Evolutionary conservation across 2,797 vertebrate species (phyloP), one percentile per base, ranked within the genome.

Genomic region (Bufotes viridis): DNA sequence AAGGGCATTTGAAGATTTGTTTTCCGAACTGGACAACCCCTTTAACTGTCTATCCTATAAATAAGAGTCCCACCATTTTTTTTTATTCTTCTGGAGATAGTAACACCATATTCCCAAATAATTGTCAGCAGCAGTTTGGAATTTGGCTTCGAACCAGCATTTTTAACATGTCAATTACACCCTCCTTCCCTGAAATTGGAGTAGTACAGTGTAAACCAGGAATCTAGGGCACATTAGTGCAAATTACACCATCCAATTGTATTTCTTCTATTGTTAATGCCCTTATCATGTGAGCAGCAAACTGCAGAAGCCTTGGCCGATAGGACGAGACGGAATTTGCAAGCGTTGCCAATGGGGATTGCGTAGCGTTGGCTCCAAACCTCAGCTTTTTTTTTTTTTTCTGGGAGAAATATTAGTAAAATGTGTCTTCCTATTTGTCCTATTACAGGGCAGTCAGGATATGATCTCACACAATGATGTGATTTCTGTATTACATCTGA

Each of bases 401-500:
- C 42, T 42, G 42, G 42, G 5, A 20, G 22, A 75, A 75, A 75
- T 75, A 75, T 75, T 13, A 42, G 72, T 51, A n/a, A 75, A 75
- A 51, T 22, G 42, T 51, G 18, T 75, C 42, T 51, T 75, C 18
- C 42, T 75, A n/a, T 51, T 51, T 51, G 70, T 74, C 70, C 34
- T 12, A 22, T 74, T 49, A 20, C 34, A 29, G 67, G 15, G 67
- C 67, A 70, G 26, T 34, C 70, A 74, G 70, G 70, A 74, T 49
- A 49, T 74, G 70, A 74, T 42, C 70, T 74, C 70, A 74, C 42
- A 5, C 72, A 13, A 58, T 58, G 26, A 57, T 79, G n/a, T 58
- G 57, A 60, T 60, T 79, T 79, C 78, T 79, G 53, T 29, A 79
- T 60, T 26, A 29, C 53, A 57, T 79, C 78, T 79, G 78, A 57